Base-by-base conservation (phyloP, 2,888 invertebrate species). In the Ametastegia equiseti region DNA sequence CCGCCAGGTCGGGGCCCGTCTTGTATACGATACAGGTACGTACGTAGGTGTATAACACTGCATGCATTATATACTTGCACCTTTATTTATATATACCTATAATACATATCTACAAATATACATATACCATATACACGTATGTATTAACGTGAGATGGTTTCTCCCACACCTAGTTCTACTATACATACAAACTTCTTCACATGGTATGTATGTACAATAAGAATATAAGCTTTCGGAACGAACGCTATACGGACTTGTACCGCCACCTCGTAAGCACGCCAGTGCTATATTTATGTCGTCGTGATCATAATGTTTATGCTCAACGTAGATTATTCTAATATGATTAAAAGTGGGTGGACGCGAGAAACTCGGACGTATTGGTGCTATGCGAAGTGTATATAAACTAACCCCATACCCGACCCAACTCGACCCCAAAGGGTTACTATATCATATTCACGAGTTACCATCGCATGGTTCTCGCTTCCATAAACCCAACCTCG, bases 261-360 rank as follows among this genome's bases (percentile, higher is more conserved):
- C 81, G 63, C 30, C 45, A 67, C 77, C 80, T 73, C 77, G 77
- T 80, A 84, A 45, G 57, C 81, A 57, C 86, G 85, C 86, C 86
- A 83, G 83, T 85, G 85, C 83, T 82, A 82, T 86, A 86, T 86
- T 86, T 86, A 86, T 86, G 86, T 86, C 86, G 87, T 83, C 84
- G 81, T 84, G 85, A 88, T 88, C 88, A 88, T 87, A 88, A 88
- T 87, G 88, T 87, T 88, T 87, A 87, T 85, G 86, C 75, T 82
- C 82, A 80, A 82, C 81, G 67, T 80, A 80, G 81, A 83, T 84
- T 82, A 54, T 82, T 86, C 86, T 87, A 88, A 88, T 88, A 88
- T 84, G 87, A 88, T 88, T 85, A 84, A 83, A 83, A 81, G 84
- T 86, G 87, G 86, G 86, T 85, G 86, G 86, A 85, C 85, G 87